Evolutionary conservation across 2,113 vertebrate genomes (phyloP).

Genomic region (Nycticryphes semicollaris): DNA sequence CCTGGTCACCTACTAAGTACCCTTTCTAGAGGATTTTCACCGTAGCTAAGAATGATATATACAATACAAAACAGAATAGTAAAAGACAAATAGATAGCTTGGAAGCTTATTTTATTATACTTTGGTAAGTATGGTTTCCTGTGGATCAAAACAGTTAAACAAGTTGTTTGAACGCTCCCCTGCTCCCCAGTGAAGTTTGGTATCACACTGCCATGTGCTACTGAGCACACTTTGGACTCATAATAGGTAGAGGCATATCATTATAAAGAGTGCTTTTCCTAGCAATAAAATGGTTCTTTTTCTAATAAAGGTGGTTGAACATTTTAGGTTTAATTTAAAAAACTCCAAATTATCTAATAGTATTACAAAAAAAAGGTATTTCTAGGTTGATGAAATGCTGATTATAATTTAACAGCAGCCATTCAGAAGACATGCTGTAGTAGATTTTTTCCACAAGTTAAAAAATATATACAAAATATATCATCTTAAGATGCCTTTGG

Average conservation of each 20-base stretch:
- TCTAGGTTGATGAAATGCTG: conserved; percentile 55
- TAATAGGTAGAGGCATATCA: neutral
- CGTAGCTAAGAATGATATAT: neutral
- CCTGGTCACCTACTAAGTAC: neutral
- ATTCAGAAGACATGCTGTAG: conserved; percentile 64
- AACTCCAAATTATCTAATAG: conserved; percentile 24
- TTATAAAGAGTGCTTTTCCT: neutral
- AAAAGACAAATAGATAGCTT: conserved; percentile 15
- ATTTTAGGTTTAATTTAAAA: conserved; percentile 21
- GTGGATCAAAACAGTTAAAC: conserved; percentile 34
- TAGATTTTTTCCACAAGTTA: conserved; percentile 70
- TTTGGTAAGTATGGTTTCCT: conserved; percentile 39
- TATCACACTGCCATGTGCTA: neutral
- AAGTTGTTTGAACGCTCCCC: neutral
- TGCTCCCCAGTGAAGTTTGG: neutral
- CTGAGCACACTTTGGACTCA: neutral
- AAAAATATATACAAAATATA: conserved; percentile 91
- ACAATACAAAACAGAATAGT: neutral
- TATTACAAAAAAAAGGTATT: conserved; percentile 23
- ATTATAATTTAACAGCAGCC: conserved; percentile 79
- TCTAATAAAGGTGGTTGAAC: neutral
- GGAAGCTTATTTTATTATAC: conserved; percentile 71
- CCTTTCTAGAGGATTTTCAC: neutral
- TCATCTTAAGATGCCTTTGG: conserved; percentile 71
- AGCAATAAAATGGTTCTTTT: neutral